Base-by-base conservation (phyloP, 2,888 invertebrate species). In the Seira musarum region DNA sequence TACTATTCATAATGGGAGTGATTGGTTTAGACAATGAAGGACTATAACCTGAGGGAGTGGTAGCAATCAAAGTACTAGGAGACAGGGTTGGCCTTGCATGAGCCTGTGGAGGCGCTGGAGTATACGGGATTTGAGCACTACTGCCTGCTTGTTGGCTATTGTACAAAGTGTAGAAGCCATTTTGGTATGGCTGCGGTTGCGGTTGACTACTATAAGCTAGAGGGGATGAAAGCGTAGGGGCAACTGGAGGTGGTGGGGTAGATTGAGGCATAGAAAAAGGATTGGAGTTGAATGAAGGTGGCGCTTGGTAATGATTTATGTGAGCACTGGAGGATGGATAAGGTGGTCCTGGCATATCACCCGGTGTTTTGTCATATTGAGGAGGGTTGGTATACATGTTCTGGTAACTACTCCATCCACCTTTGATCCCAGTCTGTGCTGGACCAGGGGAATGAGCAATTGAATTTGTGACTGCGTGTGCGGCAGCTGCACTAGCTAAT, bases 381-480 rank as follows among this genome's bases (percentile, higher is more conserved):
- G 65, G 60, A 30, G 30, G 30, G 3, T 15, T 25, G 30, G 30
- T 21, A 61, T 76, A 82, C n/a, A 57, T 21, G 35, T 66, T 70
- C 68, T 82, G 82, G 65, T 79, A 72, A 72, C 72, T 75, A 35
- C 79, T 76, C 71, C 79, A 82, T 63, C 70, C 75, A 64, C 74
- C 76, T 35, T 71, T 79, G 22, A 73, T 72, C 53, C 78, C 78
- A 19, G 53, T 24, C 19, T 79, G 79, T 8, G 67, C 67, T 40
- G 61, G 35, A n/a, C 19, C 78, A 1, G 78, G 69, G 8, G 78
- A 63, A 17, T 81, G 74, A 25, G 82, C 70, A 22, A 83, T 66
- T 1, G 80, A 77, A 49, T 78, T 82, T 17, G 84, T 84, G 1
- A 84, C 81, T 1, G 82, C 84, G 24, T 84, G 84, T 8, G 84